These are phyloP conservation scores for Triops longicaudatus DNA, from an alignment of 1,140 invertebrate species.

Conservation along the genomic window DNA sequence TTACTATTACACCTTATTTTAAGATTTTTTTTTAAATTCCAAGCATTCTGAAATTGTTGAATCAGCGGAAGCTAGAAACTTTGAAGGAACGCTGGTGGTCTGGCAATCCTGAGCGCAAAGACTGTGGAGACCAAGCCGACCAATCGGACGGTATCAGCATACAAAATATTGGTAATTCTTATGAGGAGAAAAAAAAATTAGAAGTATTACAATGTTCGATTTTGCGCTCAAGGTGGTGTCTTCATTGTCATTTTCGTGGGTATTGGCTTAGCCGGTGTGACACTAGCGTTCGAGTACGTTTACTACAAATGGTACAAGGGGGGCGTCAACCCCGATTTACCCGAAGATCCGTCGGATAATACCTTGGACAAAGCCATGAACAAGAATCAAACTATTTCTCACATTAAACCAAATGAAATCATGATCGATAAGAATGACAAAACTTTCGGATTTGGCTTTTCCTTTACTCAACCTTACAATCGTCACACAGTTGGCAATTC, in stretches of 20 bases:
- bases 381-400: neutral
- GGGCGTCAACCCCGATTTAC: neutral
- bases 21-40: conserved; percentile 29
- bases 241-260: conserved; percentile 94
- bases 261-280: conserved; percentile 81
- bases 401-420: neutral
- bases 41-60: conserved; percentile 85
- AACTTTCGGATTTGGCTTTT: neutral
- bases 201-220: neutral
- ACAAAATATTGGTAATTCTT: conserved; percentile 69
- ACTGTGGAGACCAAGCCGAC: conserved; percentile 78
- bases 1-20: neutral
- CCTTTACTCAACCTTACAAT: neutral
- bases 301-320: conserved; percentile 26
- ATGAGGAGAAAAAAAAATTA: conserved; percentile 13
- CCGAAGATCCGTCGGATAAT: neutral
- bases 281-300: conserved; percentile 78
- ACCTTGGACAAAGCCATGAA: neutral
- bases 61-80: conserved; percentile 82
- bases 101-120: conserved; percentile 62
- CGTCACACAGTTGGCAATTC: neutral
- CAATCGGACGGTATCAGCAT: conserved; percentile 95
- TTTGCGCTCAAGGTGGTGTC: conserved; percentile 60
- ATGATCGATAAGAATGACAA: neutral
- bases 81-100: conserved; percentile 96